phyloP scores from a whole-genome alignment of 2,888 invertebrate species.

The Drosophila longiperda region DNA sequence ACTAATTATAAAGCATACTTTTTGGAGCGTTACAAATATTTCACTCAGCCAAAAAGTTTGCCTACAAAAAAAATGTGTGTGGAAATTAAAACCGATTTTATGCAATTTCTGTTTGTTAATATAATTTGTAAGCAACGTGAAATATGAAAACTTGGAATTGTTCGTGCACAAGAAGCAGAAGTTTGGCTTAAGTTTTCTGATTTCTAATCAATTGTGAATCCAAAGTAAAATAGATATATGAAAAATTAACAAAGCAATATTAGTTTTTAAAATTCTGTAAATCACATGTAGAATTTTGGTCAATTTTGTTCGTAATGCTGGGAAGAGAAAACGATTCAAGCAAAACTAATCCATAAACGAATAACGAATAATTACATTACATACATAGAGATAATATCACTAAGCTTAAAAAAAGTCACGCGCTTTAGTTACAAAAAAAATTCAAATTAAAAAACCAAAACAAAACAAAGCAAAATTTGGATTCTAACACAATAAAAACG shows the following conservation, averaged over 20 bases:
- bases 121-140: slow-evolving; percentile 28
- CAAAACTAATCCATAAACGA: slow-evolving; percentile 61
- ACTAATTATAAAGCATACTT: slow-evolving; percentile 15
- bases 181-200: slow-evolving; percentile 2
- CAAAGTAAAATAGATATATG: slow-evolving; percentile 23
- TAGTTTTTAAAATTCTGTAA: slow-evolving; percentile 63
- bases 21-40: neutral
- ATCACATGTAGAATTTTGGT: slow-evolving; percentile 57
- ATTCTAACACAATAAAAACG: slow-evolving; percentile 52
- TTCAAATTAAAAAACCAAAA: neutral
- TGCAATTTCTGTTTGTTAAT: slow-evolving; percentile 28
- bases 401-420: slow-evolving; percentile 59
- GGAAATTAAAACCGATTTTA: neutral
- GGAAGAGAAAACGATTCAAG: slow-evolving; percentile 24
- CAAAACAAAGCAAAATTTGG: neutral
- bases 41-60: slow-evolving; percentile 3
- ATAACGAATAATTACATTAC: slow-evolving; percentile 48
- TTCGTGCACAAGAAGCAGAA: slow-evolving; percentile 32
- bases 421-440: slow-evolving; percentile 61
- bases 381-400: slow-evolving; percentile 71
- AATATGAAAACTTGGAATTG: slow-evolving; percentile 40
- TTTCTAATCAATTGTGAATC: slow-evolving; percentile 31
- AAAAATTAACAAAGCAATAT: slow-evolving; percentile 56
- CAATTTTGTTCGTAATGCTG: slow-evolving; percentile 67
- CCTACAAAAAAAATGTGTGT: neutral